A percentile compares a stretch with the other conserved stretches of the same genome.
These are phyloP conservation scores for Chaetodon trifascialis DNA, from an alignment of 2,113 vertebrate species.

Conservation along the genomic window DNA sequence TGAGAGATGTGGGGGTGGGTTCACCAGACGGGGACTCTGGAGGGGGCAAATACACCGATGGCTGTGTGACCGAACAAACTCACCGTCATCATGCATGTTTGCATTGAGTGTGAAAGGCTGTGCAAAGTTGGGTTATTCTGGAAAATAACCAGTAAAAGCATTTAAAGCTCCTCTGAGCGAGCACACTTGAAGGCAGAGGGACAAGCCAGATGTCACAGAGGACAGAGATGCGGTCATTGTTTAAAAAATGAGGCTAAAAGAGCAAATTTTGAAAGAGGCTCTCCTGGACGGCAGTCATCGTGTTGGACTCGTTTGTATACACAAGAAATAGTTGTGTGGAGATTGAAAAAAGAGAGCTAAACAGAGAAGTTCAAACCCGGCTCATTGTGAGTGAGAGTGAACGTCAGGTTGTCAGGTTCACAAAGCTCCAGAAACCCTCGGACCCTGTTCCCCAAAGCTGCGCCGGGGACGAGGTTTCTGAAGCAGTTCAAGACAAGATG, in stretches of 20 bases:
- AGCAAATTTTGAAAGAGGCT: background rate
- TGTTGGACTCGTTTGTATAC: background rate
- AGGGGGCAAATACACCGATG: slow-evolving; percentile 17
- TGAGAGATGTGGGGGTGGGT: slow-evolving; percentile 80
- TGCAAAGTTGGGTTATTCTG: background rate
- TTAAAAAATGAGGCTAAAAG: background rate
- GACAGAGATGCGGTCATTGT: background rate
- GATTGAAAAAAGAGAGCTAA: background rate
- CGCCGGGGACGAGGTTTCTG: background rate
- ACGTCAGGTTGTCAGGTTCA: background rate
- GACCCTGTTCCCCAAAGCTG: background rate
- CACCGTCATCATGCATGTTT: background rate
- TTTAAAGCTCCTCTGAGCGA: too few species aligned
- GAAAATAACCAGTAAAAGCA: background rate
- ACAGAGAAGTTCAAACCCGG: background rate
- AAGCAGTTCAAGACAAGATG: background rate
- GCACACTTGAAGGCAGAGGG: background rate
- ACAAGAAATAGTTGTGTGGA: background rate
- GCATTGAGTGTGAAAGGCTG: background rate
- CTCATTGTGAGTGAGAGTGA: background rate
- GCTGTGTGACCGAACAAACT: slow-evolving; percentile 1
- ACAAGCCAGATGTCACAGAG: background rate
- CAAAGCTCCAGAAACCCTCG: background rate
- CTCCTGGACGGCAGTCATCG: background rate
- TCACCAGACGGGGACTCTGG: slow-evolving; percentile 42